phyloP scores from a whole-genome alignment of 2,888 invertebrate genomes.

The Leptopterna dolabrata region DNA sequence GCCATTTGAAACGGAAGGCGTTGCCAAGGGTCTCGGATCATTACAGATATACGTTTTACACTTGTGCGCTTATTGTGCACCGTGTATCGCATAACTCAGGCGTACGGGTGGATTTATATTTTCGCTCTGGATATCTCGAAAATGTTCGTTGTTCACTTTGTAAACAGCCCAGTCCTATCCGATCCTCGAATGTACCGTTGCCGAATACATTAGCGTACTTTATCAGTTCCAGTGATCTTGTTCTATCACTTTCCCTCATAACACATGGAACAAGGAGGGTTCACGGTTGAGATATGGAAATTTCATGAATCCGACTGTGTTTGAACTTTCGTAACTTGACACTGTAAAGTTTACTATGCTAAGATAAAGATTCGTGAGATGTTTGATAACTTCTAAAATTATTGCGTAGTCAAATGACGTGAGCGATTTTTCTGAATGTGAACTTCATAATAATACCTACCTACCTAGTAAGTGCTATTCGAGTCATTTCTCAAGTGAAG shows the following conservation, averaged over 20 bases:
- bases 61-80: constrained; percentile 16
- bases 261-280: background rate
- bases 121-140: constrained; percentile 28
- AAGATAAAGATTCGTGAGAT: background rate
- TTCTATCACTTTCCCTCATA: background rate
- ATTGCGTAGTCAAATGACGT: too few species aligned
- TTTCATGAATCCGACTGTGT: background rate
- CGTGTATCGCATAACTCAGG: constrained; percentile 28
- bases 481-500: too few species aligned
- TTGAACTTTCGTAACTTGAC: background rate
- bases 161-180: background rate
- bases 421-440: too few species aligned
- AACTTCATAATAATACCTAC: too few species aligned
- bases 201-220: constrained; percentile 6
- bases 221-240: background rate
- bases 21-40: background rate
- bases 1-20: constrained; percentile 35
- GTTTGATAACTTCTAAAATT: too few species aligned
- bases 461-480: too few species aligned
- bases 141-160: constrained; percentile 10
- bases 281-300: background rate
- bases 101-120: constrained; percentile 10
- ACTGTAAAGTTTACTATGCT: background rate
- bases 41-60: constrained; percentile 34
- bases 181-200: constrained; percentile 8